These are phyloP conservation scores for Aplocera efformata DNA, from an alignment of 2,888 invertebrate genomes.

Conservation along the genomic window DNA sequence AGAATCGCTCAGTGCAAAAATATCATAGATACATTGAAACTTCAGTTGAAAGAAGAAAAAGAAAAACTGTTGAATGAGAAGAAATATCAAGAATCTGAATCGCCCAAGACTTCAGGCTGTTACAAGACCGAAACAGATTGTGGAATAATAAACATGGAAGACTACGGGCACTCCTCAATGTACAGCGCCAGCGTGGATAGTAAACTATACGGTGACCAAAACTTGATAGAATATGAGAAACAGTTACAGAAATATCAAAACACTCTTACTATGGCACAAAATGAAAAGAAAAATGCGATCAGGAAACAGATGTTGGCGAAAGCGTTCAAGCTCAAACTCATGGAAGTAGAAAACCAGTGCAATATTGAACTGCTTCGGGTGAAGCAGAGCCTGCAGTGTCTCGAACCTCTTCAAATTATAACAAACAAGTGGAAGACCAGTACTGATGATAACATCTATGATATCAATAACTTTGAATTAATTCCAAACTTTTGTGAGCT, in stretches of 20 bases:
- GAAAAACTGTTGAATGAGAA: constrained; percentile 51
- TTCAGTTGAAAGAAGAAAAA: constrained; percentile 63
- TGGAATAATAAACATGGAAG: constrained; percentile 6
- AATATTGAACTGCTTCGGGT: constrained; percentile 68
- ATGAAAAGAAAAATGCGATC: constrained; percentile 70
- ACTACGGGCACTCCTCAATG: constrained; percentile 24
- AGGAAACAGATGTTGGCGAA: constrained; percentile 72
- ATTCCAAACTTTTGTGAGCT: constrained; percentile 62
- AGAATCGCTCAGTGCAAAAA: constrained; percentile 63
- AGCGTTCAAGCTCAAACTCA: constrained; percentile 62
- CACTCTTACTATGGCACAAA: constrained; percentile 67
- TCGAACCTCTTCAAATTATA: constrained; percentile 66
- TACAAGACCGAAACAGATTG: constrained; percentile 1
- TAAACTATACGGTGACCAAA: constrained; percentile 61
- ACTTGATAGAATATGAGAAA: constrained; percentile 67
- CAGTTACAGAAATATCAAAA: constrained; percentile 69
- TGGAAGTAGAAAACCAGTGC: constrained; percentile 74
- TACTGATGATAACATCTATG: constrained; percentile 41
- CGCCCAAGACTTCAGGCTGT: constrained; percentile 4
- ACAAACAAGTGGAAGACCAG: constrained; percentile 62
- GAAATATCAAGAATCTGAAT: constrained; percentile 23
- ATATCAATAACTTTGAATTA: constrained; percentile 55
- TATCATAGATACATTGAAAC: constrained; percentile 63
- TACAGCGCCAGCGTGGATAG: constrained; percentile 53
- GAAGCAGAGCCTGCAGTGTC: constrained; percentile 69